Evolutionary conservation across 2,888 invertebrate genomes (phyloP).

Genomic region (Synergus umbraculus): DNA sequence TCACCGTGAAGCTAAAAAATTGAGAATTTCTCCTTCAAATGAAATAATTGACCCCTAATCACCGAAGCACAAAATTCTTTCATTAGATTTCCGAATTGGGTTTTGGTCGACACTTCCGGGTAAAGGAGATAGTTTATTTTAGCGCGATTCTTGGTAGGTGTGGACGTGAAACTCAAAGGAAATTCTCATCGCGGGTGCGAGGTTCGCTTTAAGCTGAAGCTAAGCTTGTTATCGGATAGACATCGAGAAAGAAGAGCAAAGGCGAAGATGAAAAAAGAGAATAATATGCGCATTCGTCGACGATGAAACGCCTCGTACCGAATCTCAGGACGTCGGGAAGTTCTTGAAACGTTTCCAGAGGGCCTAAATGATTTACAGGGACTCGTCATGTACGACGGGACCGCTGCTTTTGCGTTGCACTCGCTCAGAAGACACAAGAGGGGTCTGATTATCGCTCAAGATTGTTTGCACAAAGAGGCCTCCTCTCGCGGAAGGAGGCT

Average conservation of each 20-base stretch:
- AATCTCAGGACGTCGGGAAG: conserved; percentile 65
- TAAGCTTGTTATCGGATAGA: conserved; percentile 67
- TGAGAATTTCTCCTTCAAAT: neutral
- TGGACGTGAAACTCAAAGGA: conserved; percentile 29
- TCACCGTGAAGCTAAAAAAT: neutral
- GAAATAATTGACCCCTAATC: neutral
- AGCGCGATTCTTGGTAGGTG: conserved; percentile 16
- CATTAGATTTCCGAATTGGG: conserved; percentile 5
- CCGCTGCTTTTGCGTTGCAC: conserved; percentile 61
- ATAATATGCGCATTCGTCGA: conserved; percentile 60
- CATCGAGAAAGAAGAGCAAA: conserved; percentile 62
- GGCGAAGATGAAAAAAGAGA: conserved; percentile 53
- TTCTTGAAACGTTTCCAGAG: conserved; percentile 68
- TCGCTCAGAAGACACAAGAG: conserved; percentile 70
- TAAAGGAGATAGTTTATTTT: conserved; percentile 21
- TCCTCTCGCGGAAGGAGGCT: conserved; percentile 61
- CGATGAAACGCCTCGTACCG: conserved; percentile 66
- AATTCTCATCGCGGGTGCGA: conserved; percentile 6
- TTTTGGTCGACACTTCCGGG: neutral
- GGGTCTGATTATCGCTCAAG: conserved; percentile 75
- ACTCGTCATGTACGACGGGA: conserved; percentile 72
- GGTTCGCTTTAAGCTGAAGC: conserved; percentile 47
- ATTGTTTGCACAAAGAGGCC: conserved; percentile 71
- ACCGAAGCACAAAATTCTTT: neutral
- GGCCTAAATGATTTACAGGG: conserved; percentile 74